Conservation (phyloP, 1,140 invertebrate genomes). For the Drosophila sturtevanti region DNA sequence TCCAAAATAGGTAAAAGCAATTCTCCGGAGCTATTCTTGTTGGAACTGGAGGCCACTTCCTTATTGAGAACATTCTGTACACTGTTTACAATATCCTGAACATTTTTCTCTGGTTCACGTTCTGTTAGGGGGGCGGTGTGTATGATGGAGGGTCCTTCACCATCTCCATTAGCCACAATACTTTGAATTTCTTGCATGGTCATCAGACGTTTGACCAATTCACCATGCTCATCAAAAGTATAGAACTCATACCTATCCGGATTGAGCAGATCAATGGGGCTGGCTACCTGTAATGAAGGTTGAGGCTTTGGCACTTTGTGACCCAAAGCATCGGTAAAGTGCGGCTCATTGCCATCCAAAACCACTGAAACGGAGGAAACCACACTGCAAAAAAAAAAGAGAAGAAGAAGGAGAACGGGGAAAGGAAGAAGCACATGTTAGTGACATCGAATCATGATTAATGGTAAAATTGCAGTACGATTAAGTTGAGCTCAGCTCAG, state of each 20-base stretch:
- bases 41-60: constrained; percentile 86
- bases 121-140: constrained; percentile 83
- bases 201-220: constrained; percentile 91
- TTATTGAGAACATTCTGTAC: constrained; percentile 92
- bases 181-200: constrained; percentile 91
- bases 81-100: constrained; percentile 90
- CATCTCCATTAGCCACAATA: constrained; percentile 90
- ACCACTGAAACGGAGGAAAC: constrained; percentile 86
- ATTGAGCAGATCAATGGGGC: constrained; percentile 88
- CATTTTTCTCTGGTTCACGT: constrained; percentile 85
- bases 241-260: constrained; percentile 93
- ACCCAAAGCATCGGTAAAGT: constrained; percentile 86
- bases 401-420: neutral
- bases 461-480: constrained; percentile 38
- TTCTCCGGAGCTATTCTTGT: constrained; percentile 84
- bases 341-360: constrained; percentile 84
- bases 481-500: constrained; percentile 27
- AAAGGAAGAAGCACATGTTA: constrained; percentile 27
- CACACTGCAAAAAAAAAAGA: constrained; percentile 82
- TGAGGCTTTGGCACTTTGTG: constrained; percentile 85
- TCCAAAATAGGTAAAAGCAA: constrained; percentile 84
- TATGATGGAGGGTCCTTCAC: constrained; percentile 84
- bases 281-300: constrained; percentile 85
- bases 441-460: constrained; percentile 46
- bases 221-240: constrained; percentile 91